Evolutionary conservation across 2,888 invertebrate genomes (phyloP), one percentile per base, ranked within the genome.

Genomic region (Rambutsinella grinnellia): DNA sequence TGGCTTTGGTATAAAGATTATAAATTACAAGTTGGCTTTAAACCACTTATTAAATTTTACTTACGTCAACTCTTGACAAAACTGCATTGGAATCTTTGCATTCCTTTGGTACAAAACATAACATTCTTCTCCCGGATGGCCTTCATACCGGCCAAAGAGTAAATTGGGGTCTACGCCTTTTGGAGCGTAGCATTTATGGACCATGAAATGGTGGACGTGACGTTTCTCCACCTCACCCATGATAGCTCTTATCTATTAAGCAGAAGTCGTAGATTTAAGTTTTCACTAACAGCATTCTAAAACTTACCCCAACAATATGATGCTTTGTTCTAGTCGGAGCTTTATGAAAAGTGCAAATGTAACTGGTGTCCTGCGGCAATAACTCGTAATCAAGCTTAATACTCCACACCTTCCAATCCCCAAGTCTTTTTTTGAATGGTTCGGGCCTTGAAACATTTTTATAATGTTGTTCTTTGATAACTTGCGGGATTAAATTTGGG

Each of bases 171-270:
- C 56, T 0, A 23, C 24, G 5, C 65, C 69, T 19, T 27, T 36
- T 21, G 76, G 76, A 1, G 70, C 60, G 6, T 17, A 13, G 28
- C 76, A 76, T 3, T 36, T n/a, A 44, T 53, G 53, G 1, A 76
- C 5, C 1, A 70, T 13, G 2, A 70, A 26, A 36, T 76, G 76
- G 26, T 76, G 76, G 1, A 66, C 53, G 21, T 76, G 70, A 10
- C 24, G 24, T 2, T 17, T 6, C 15, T 68, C 67, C 3, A 10
- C 0, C 15, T 24, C 13, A 3, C n/a, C n/a, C n/a, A n/a, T n/a
- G n/a, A n/a, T n/a, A n/a, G n/a, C n/a, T n/a, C n/a, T n/a, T n/a
- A n/a, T n/a, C n/a, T n/a, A n/a, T n/a, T n/a, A n/a, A n/a, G 67
- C 58, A 21, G 67, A 58, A 19, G 58, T 26, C 8, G 24, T 36